These are phyloP conservation scores for Rhagium mordax DNA, from an alignment of 2,888 invertebrate species.

Conservation along the genomic window DNA sequence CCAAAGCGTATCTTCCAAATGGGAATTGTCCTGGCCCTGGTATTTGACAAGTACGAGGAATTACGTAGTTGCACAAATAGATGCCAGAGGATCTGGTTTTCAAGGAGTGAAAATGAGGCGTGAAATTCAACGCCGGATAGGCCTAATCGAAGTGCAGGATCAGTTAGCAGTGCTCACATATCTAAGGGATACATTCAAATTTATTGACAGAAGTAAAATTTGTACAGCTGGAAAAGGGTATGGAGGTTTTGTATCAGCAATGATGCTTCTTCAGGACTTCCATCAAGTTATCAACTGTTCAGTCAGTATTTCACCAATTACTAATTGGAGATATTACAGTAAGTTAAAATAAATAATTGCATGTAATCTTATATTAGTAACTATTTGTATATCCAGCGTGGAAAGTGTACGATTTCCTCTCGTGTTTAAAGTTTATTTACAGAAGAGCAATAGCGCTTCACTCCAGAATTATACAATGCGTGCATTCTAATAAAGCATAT, in stretches of 20 bases:
- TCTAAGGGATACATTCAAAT: slow-evolving; percentile 84
- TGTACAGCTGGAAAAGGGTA: slow-evolving; percentile 92
- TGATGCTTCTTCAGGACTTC: slow-evolving; percentile 84
- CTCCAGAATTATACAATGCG: too few relatives aligned
- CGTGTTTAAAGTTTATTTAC: too few relatives aligned
- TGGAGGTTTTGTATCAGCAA: slow-evolving; percentile 89
- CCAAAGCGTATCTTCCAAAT: slow-evolving; percentile 87
- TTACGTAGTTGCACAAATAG: slow-evolving; percentile 90
- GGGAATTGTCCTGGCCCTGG: slow-evolving; percentile 87
- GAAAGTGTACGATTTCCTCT: too few relatives aligned
- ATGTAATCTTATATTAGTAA: neutral
- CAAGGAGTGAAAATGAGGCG: slow-evolving; percentile 71
- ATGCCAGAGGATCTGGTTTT: slow-evolving; percentile 89
- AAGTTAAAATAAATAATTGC: slow-evolving; percentile 61
- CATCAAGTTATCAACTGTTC: slow-evolving; percentile 87
- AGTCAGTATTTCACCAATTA: slow-evolving; percentile 89
- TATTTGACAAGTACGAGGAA: slow-evolving; percentile 87
- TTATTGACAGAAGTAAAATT: slow-evolving; percentile 85
- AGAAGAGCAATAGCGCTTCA: too few relatives aligned
- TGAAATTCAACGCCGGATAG: slow-evolving; percentile 80
- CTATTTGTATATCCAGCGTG: too few relatives aligned
- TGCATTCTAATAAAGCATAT: too few relatives aligned
- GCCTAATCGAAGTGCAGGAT: slow-evolving; percentile 78
- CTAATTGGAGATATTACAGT: slow-evolving; percentile 88
- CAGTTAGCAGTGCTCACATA: slow-evolving; percentile 78